Conservation (phyloP, 1,140 invertebrate species). For the Lamellibrachia luymesi region DNA sequence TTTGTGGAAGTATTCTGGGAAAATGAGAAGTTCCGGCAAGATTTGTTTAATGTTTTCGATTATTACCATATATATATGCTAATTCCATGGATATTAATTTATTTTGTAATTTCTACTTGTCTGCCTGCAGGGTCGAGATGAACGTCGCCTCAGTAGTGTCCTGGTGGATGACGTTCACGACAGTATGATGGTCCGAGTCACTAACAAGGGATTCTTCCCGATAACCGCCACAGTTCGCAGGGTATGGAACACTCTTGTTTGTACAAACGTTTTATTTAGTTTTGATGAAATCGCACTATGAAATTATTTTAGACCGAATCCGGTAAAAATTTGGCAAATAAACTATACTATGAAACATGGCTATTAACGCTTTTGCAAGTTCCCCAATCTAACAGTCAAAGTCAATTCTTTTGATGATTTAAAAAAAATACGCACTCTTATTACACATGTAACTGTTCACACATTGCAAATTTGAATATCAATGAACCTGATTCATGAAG, state of each 20-base stretch:
- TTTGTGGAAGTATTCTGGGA: not conserved
- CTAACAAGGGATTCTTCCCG: constrained; percentile 52
- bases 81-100: not conserved
- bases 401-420: too few species aligned
- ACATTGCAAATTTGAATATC: too few species aligned
- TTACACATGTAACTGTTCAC: too few species aligned
- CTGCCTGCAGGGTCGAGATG: constrained; percentile 19
- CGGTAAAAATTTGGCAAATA: too few species aligned
- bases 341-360: too few species aligned
- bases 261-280: too few species aligned
- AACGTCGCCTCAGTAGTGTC: constrained; percentile 34
- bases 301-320: too few species aligned
- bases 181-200: constrained; percentile 44
- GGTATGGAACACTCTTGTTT: constrained; percentile 26
- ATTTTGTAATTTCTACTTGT: not conserved
- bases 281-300: too few species aligned
- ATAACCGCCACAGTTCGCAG: constrained; percentile 44
- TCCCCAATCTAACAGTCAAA: too few species aligned
- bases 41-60: not conserved
- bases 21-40: not conserved
- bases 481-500: too few species aligned
- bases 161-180: constrained; percentile 53
- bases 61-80: not conserved
- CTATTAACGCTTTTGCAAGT: too few species aligned
- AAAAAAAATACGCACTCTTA: too few species aligned